Conservation (phyloP, 2,888 invertebrate species). For the Tenodera sinensis region DNA sequence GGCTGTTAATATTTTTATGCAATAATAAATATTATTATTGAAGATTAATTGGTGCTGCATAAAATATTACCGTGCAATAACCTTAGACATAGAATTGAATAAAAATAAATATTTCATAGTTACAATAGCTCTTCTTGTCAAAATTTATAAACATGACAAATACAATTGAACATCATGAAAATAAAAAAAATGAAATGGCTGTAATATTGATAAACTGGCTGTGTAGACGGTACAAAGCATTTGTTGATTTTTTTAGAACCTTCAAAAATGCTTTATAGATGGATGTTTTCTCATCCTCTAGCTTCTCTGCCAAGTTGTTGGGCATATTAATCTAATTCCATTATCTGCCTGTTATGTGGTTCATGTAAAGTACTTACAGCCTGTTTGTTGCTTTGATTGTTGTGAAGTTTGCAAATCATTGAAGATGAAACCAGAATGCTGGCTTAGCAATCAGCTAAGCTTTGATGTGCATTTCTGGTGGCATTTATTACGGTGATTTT, state of each 20-base stretch:
- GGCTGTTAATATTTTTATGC: neutral
- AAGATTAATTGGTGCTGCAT: neutral
- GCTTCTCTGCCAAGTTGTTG: neutral
- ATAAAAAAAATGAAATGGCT: neutral
- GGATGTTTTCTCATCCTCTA: neutral
- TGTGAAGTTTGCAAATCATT: neutral
- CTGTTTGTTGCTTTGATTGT: neutral
- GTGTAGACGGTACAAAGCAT: neutral
- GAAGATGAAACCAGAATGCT: slow-evolving; percentile 7
- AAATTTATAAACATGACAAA: neutral
- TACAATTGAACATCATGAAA: too few species aligned
- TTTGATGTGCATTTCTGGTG: slow-evolving; percentile 18
- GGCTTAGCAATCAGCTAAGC: slow-evolving; percentile 18
- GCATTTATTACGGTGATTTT: neutral
- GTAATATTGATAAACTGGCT: neutral
- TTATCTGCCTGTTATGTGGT: neutral
- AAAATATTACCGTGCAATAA: neutral
- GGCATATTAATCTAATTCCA: neutral
- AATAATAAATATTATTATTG: too few species aligned
- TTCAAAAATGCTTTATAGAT: neutral
- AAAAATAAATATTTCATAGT: neutral
- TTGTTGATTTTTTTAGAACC: neutral
- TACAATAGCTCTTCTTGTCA: neutral
- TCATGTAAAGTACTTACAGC: neutral
- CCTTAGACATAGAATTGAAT: neutral